phyloP scores from a whole-genome alignment of 1,140 invertebrate species.

The Eubasilissa regina region DNA sequence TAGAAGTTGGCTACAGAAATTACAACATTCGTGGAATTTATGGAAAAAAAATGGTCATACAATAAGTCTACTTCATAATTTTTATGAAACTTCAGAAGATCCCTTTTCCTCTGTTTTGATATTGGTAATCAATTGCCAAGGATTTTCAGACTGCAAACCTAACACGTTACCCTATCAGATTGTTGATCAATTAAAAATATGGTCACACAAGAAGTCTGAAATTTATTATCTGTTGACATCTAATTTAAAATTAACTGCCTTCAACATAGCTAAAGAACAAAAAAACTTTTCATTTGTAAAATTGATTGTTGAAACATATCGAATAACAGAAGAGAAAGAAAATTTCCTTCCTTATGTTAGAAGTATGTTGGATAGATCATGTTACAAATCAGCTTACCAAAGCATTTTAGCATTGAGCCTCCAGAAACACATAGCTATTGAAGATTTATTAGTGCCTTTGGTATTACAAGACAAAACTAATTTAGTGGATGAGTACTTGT shows the following conservation, averaged over 20 bases:
- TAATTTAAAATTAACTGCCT: conserved; percentile 73
- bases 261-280: conserved; percentile 72
- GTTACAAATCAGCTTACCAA: conserved; percentile 77
- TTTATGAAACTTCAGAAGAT: conserved; percentile 70
- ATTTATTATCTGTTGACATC: conserved; percentile 66
- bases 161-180: conserved; percentile 71
- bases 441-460: conserved; percentile 77
- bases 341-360: conserved; percentile 70
- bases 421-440: conserved; percentile 73
- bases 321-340: conserved; percentile 69
- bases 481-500: conserved; percentile 76
- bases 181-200: conserved; percentile 72
- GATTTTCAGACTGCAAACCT: conserved; percentile 69
- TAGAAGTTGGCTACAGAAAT: conserved; percentile 33
- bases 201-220: conserved; percentile 55
- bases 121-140: conserved; percentile 70
- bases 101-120: conserved; percentile 67
- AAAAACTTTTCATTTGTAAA: conserved; percentile 71
- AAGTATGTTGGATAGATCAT: conserved; percentile 68
- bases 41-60: conserved; percentile 72
- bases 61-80: conserved; percentile 66
- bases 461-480: conserved; percentile 79
- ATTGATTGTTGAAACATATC: conserved; percentile 69
- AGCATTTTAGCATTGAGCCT: conserved; percentile 72
- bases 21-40: conserved; percentile 58